A percentile compares a stretch with the other conserved stretches of the same genome.
Conservation (phyloP, 1,140 invertebrate genomes). For the Pantala flavescens region DNA sequence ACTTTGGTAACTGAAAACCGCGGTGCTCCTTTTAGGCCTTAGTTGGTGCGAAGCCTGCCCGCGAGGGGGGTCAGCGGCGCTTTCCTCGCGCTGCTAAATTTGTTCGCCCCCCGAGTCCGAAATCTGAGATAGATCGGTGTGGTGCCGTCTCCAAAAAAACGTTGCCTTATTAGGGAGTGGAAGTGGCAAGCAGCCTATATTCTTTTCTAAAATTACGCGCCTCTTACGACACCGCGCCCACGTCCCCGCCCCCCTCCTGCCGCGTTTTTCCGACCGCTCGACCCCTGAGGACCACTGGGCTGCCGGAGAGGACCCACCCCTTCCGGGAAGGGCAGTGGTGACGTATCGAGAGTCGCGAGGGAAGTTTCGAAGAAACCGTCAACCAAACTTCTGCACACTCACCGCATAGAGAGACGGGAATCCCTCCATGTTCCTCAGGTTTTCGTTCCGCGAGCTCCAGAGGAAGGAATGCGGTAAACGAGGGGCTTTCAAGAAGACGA, state of each 20-base stretch:
- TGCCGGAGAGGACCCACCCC: not conserved
- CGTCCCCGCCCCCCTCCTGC: not conserved
- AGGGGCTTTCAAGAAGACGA: not conserved
- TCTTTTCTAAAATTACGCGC: conserved; percentile 4
- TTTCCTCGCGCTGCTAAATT: not conserved
- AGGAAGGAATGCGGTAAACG: not conserved
- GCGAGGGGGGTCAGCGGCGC: not conserved
- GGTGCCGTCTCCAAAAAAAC: not conserved
- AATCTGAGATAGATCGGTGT: not conserved
- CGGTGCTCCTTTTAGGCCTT: not conserved
- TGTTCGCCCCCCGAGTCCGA: not conserved
- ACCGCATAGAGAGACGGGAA: too few species aligned
- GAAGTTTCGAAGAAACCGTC: not conserved
- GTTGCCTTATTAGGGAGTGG: not conserved
- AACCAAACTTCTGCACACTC: not conserved
- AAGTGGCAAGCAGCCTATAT: not conserved
- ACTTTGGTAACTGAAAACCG: conserved; percentile 1
- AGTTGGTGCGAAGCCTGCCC: not conserved
- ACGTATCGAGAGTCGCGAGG: not conserved
- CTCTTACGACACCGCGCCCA: not conserved
- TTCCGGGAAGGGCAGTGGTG: not conserved
- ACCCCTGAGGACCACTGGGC: not conserved
- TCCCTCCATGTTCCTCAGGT: not conserved
- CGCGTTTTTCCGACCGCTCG: too few species aligned
- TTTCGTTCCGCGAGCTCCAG: not conserved